Conservation (phyloP, 2,888 invertebrate genomes). For the Drosophila tanythrix region DNA sequence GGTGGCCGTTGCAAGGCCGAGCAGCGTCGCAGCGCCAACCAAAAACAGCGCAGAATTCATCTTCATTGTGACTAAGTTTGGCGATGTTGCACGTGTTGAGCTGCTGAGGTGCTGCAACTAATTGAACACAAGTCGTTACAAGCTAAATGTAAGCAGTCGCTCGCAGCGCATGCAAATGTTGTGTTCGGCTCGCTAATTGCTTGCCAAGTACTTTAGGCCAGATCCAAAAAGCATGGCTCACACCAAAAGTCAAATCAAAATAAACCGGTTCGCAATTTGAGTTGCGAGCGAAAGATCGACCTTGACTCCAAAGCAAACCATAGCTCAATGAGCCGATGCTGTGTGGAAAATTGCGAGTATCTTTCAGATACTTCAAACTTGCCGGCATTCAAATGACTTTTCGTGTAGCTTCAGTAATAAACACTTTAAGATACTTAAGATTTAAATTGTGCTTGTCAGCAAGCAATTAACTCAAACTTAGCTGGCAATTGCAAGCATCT, state of each 20-base stretch:
- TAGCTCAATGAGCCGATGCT: conserved; percentile 1
- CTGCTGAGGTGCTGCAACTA: neutral
- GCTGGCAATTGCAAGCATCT: neutral
- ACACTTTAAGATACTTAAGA: neutral
- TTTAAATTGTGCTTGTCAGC: neutral
- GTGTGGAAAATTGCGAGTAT: conserved; percentile 2
- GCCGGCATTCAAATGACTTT: neutral
- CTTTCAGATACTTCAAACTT: neutral
- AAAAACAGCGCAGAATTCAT: conserved; percentile 47
- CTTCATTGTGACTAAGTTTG: conserved; percentile 48
- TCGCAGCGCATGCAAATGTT: conserved; percentile 15
- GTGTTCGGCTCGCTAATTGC: conserved; percentile 45
- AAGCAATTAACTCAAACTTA: neutral
- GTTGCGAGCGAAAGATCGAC: conserved; percentile 58
- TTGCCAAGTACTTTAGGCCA: conserved; percentile 43
- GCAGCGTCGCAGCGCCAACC: conserved; percentile 45
- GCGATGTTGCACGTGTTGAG: neutral
- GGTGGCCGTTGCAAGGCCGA: conserved; percentile 61
- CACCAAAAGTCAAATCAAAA: conserved; percentile 15
- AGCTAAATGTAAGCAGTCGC: too few relatives aligned
- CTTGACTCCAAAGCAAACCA: conserved; percentile 60
- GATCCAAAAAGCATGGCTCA: conserved; percentile 27
- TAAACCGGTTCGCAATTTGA: conserved; percentile 54
- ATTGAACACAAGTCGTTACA: neutral
- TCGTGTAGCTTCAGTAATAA: neutral